phyloP scores from a whole-genome alignment of 2,797 vertebrate species.

The Cygnus olor region DNA sequence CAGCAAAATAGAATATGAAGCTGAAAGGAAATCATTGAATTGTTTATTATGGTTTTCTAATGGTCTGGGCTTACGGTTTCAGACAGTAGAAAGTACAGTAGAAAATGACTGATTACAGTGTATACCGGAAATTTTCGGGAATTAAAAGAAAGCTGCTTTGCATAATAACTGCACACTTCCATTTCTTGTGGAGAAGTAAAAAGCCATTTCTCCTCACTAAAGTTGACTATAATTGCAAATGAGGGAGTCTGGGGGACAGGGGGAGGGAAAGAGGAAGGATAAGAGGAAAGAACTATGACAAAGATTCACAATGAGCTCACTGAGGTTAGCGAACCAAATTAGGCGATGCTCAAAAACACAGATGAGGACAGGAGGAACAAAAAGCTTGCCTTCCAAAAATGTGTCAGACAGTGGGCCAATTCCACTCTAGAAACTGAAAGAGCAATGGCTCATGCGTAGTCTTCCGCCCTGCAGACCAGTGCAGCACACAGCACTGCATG shows the following conservation, averaged over 20 bases:
- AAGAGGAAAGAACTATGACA: not conserved
- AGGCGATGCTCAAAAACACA: not conserved
- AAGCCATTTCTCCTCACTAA: constrained; percentile 43
- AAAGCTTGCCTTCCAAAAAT: not conserved
- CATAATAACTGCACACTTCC: constrained; percentile 58
- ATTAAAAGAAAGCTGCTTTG: constrained; percentile 61
- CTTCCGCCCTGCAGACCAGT: not conserved
- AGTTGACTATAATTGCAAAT: constrained; percentile 33
- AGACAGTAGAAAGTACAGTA: constrained; percentile 35
- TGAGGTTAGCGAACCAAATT: not conserved
- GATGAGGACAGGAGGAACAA: not conserved
- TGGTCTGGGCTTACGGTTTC: constrained; percentile 24
- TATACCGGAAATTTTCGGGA: constrained; percentile 63
- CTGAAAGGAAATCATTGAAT: constrained; percentile 70
- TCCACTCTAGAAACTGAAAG: not conserved
- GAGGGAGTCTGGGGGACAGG: constrained; percentile 2
- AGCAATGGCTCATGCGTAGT: not conserved
- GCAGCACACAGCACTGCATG: not conserved
- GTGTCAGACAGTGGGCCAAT: not conserved
- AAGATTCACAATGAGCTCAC: not conserved
- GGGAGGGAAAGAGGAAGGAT: not conserved
- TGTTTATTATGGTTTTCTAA: constrained; percentile 60
- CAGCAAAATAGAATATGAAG: constrained; percentile 59
- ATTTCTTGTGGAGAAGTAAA: constrained; percentile 63
- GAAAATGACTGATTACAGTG: constrained; percentile 61